These are phyloP conservation scores for Mechanitis messenoides DNA, from an alignment of 2,888 invertebrate species.

Conservation along the genomic window DNA sequence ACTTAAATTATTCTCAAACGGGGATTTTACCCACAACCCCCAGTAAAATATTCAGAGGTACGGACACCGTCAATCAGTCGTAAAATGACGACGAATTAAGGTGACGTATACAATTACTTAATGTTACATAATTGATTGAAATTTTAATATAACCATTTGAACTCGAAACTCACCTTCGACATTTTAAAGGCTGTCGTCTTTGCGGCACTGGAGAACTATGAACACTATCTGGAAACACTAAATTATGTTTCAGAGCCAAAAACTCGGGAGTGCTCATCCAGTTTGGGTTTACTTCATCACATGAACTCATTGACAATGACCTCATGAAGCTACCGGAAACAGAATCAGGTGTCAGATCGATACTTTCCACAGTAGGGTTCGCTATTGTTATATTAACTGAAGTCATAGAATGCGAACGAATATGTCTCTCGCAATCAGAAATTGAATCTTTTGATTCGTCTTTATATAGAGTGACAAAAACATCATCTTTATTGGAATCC, in stretches of 20 bases:
- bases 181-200: constrained; percentile 78
- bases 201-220: constrained; percentile 85
- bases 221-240: constrained; percentile 87
- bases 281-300: constrained; percentile 83
- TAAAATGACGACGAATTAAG: too few species aligned
- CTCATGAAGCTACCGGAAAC: constrained; percentile 77
- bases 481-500: constrained; percentile 59
- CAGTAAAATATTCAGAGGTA: too few species aligned
- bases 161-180: constrained; percentile 66
- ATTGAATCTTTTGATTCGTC: constrained; percentile 61
- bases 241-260: constrained; percentile 86
- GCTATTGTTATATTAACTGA: constrained; percentile 82
- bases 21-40: too few species aligned
- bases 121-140: constrained; percentile 1
- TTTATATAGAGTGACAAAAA: constrained; percentile 56
- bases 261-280: constrained; percentile 90
- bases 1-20: too few species aligned
- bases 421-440: constrained; percentile 62
- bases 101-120: too few species aligned
- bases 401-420: constrained; percentile 78
- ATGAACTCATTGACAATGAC: constrained; percentile 80
- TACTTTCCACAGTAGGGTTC: constrained; percentile 84
- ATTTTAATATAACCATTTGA: neutral
- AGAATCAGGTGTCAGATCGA: constrained; percentile 80
- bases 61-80: too few species aligned